Conservation (phyloP, 2,113 vertebrate genomes). For the Malurus alboscapulatus region DNA sequence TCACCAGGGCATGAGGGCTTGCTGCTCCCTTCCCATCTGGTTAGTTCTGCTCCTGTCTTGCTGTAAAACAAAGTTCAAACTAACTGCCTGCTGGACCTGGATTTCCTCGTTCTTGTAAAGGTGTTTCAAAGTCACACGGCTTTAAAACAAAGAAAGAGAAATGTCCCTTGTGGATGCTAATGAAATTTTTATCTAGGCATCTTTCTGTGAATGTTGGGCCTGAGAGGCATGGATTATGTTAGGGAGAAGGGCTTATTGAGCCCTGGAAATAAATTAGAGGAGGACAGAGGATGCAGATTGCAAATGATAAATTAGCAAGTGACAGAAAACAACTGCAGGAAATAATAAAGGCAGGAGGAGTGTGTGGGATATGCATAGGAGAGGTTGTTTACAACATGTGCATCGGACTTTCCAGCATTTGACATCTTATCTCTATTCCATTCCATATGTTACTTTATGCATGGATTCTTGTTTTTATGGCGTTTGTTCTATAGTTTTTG, state of each 20-base stretch:
- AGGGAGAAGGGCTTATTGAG: constrained; percentile 31
- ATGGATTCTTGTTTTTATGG: constrained; percentile 65
- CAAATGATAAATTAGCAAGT: constrained; percentile 56
- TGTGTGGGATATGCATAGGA: constrained; percentile 42
- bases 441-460: constrained; percentile 70
- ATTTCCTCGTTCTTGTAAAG: background rate
- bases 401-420: constrained; percentile 38
- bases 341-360: constrained; percentile 21
- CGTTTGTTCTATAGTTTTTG: constrained; percentile 65
- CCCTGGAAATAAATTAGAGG: constrained; percentile 36
- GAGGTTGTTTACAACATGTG: constrained; percentile 32
- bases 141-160: constrained; percentile 28
- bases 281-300: constrained; percentile 51
- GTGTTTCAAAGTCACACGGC: background rate
- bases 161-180: constrained; percentile 28
- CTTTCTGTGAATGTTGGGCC: constrained; percentile 16
- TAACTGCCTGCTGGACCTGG: background rate
- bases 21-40: background rate
- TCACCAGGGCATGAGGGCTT: background rate
- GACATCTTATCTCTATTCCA: constrained; percentile 58
- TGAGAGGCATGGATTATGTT: background rate
- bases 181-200: constrained; percentile 45
- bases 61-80: background rate
- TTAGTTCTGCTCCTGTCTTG: background rate
- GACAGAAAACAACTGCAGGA: constrained; percentile 45